Conservation (phyloP, 2,888 invertebrate genomes). For the Xestia sexstrigata region DNA sequence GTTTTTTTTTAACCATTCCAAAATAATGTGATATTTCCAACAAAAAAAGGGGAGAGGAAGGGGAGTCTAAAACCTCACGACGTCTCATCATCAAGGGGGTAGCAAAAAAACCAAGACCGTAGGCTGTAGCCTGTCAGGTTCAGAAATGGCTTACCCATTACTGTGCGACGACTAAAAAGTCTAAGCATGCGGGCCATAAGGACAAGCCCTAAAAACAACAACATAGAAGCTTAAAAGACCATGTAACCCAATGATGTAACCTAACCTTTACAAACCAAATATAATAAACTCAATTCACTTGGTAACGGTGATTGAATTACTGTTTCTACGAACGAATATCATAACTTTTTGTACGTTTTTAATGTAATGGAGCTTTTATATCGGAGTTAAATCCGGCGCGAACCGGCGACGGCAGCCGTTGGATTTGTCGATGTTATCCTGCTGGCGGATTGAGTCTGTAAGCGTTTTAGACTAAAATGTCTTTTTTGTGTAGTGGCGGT, state of each 20-base stretch:
- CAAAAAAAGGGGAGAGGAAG: no score
- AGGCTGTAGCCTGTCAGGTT: no score
- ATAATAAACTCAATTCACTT: slow-evolving; percentile 35
- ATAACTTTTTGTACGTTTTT: slow-evolving; percentile 29
- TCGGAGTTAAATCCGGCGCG: neutral
- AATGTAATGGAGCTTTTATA: slow-evolving; percentile 23
- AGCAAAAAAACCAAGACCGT: no score
- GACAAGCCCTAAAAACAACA: neutral
- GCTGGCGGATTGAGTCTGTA: neutral
- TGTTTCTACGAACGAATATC: slow-evolving; percentile 39
- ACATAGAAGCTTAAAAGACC: neutral
- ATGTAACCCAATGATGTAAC: neutral
- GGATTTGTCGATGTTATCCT: slow-evolving; percentile 20
- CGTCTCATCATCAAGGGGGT: no score
- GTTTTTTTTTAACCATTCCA: no score
- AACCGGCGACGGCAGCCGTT: neutral
- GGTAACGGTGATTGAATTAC: slow-evolving; percentile 49
- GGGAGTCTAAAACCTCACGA: no score
- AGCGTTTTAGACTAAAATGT: neutral
- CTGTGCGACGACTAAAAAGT: no score
- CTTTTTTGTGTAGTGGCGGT: neutral
- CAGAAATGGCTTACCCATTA: no score
- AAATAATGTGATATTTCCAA: no score
- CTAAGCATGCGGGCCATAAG: no score
- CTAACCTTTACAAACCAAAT: slow-evolving; percentile 18